Conservation (phyloP, 1,140 invertebrate species). For the Rhopalosiphum maidis region DNA sequence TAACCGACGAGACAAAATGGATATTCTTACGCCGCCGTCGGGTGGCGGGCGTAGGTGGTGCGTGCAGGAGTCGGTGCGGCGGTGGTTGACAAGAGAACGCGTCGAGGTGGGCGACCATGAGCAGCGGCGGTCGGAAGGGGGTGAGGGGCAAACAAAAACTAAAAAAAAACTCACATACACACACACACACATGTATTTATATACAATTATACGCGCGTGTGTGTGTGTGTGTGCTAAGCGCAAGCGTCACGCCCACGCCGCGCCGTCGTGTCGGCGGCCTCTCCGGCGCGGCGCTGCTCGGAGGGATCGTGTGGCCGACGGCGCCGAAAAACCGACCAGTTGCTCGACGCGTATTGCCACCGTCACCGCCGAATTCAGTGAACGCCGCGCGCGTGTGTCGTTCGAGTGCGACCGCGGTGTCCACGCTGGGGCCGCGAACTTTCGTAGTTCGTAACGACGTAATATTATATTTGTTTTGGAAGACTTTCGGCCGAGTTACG, state of each 20-base stretch:
- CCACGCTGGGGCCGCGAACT: neutral
- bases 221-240: neutral
- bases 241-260: conserved; percentile 39
- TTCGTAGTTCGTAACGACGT: neutral
- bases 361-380: neutral
- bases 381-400: neutral
- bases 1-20: neutral
- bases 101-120: neutral
- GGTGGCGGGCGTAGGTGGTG: too few relatives aligned
- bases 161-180: neutral
- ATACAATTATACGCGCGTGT: neutral
- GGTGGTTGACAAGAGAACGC: neutral
- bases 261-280: neutral
- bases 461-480: neutral
- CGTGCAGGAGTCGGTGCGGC: neutral
- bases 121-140: neutral
- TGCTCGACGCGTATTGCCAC: conserved; percentile 12
- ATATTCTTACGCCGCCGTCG: neutral
- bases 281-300: neutral
- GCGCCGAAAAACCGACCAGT: conserved; percentile 36
- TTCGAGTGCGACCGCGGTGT: neutral
- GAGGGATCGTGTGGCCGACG: neutral
- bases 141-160: neutral
- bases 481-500: neutral
- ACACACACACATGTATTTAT: neutral